A percentile compares a stretch with the other conserved stretches of the same genome.
These are phyloP conservation scores for Ammodytes marinus DNA, from an alignment of 2,113 vertebrate genomes.

Conservation along the genomic window DNA sequence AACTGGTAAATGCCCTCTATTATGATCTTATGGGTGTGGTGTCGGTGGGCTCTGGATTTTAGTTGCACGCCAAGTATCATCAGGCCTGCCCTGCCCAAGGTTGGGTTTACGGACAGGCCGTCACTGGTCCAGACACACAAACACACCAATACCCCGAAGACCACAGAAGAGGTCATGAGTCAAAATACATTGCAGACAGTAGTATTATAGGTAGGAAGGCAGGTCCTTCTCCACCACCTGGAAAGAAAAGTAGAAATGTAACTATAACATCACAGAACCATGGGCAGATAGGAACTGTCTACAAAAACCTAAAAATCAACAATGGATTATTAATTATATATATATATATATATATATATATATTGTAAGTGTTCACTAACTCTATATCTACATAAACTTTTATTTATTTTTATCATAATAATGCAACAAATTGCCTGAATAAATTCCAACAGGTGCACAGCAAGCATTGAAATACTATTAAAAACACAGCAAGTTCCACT, in stretches of 20 bases:
- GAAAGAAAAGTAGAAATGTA: neutral
- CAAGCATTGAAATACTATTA: neutral
- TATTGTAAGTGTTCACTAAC: neutral
- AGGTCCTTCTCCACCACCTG: constrained; percentile 95
- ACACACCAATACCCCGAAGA: constrained; percentile 47
- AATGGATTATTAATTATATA: neutral
- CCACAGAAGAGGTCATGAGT: constrained; percentile 33
- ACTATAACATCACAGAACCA: neutral
- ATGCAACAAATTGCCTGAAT: neutral
- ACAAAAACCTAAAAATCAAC: neutral
- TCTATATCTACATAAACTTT: neutral
- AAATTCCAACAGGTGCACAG: neutral
- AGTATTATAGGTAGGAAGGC: constrained; percentile 86
- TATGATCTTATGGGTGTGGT: constrained; percentile 33
- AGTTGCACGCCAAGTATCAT: constrained; percentile 87
- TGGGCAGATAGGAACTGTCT: neutral
- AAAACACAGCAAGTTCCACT: constrained; percentile 60
- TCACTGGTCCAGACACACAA: constrained; percentile 86
- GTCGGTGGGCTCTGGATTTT: constrained; percentile 71
- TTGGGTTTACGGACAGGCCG: constrained; percentile 89
- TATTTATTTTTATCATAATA: neutral
- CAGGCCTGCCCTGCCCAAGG: constrained; percentile 86
- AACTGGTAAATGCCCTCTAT: constrained; percentile 40
- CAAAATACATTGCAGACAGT: fast-evolving
- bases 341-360: neutral